phyloP scores from a whole-genome alignment of 2,113 vertebrate species.

The Recurvirostra avosetta region DNA sequence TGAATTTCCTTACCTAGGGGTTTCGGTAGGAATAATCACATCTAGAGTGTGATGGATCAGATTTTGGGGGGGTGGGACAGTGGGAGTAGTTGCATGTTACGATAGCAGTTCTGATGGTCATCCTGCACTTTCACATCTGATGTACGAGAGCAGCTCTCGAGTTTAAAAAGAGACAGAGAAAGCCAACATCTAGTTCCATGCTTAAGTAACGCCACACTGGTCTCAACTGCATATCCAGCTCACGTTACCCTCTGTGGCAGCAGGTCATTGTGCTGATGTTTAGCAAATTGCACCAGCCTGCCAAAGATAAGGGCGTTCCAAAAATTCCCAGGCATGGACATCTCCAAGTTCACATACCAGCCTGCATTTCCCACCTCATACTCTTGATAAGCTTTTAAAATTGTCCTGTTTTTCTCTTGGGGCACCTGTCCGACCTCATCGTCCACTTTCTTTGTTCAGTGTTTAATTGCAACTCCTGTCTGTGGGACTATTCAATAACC shows the following conservation, averaged over 20 bases:
- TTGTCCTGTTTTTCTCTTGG: not conserved
- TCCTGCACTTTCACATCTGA: fast-evolving
- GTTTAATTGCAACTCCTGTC: not conserved
- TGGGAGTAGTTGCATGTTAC: not conserved
- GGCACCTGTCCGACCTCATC: fast-evolving
- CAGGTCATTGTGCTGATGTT: not conserved
- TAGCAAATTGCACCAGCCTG: not conserved
- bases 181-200: not conserved
- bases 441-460: not conserved
- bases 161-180: not conserved
- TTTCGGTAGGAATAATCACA: not conserved
- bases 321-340: not conserved
- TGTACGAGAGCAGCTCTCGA: not conserved
- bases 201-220: not conserved
- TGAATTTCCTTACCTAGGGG: not conserved
- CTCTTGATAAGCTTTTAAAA: not conserved
- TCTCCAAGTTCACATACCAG: not conserved
- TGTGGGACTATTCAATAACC: not conserved
- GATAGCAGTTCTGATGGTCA: not conserved
- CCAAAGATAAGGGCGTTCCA: not conserved
- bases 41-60: not conserved
- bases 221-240: not conserved
- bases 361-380: not conserved
- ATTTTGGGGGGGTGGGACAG: not conserved
- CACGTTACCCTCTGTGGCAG: not conserved